A percentile compares a stretch with the other conserved stretches of the same genome.
phyloP scores from a whole-genome alignment of 1,140 invertebrate genomes.

The Drosophila parabipectinata region DNA sequence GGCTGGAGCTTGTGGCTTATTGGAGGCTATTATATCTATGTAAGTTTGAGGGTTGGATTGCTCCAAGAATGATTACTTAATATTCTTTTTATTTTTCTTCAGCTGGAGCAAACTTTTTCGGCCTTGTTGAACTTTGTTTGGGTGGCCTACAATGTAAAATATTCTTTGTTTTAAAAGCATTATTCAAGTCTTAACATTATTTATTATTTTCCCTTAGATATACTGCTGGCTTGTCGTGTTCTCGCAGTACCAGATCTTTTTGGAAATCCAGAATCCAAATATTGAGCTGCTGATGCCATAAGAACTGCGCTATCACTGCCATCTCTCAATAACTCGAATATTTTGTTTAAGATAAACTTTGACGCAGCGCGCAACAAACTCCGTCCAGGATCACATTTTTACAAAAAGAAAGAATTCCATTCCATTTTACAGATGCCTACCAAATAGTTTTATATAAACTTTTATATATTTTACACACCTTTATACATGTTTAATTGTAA shows the following conservation, averaged over 20 bases:
- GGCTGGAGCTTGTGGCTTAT: slow-evolving; percentile 93
- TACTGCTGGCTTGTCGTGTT: slow-evolving; percentile 94
- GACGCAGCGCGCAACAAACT: slow-evolving; percentile 16
- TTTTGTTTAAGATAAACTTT: slow-evolving; percentile 15
- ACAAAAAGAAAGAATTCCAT: slow-evolving; percentile 22
- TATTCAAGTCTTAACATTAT: not conserved
- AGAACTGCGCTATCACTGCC: not conserved
- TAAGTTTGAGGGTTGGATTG: slow-evolving; percentile 85
- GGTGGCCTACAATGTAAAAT: slow-evolving; percentile 92
- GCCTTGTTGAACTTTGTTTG: slow-evolving; percentile 90
- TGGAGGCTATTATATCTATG: slow-evolving; percentile 95
- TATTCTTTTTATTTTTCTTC: slow-evolving; percentile 49
- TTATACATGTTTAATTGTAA: slow-evolving; percentile 45
- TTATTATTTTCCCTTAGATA: slow-evolving; percentile 86
- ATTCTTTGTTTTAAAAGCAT: not conserved
- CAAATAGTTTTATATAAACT: slow-evolving; percentile 44
- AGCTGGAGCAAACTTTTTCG: slow-evolving; percentile 91
- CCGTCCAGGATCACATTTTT: slow-evolving; percentile 35
- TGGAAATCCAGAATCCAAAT: slow-evolving; percentile 92
- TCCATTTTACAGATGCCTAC: slow-evolving; percentile 36
- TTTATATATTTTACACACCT: slow-evolving; percentile 48
- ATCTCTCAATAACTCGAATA: slow-evolving; percentile 25
- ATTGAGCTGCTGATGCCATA: slow-evolving; percentile 91
- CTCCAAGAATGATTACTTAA: not conserved
- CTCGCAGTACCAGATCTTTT: slow-evolving; percentile 92